These are phyloP conservation scores for Pleuronectes platessa DNA, from an alignment of 2,113 vertebrate genomes.

Conservation along the genomic window DNA sequence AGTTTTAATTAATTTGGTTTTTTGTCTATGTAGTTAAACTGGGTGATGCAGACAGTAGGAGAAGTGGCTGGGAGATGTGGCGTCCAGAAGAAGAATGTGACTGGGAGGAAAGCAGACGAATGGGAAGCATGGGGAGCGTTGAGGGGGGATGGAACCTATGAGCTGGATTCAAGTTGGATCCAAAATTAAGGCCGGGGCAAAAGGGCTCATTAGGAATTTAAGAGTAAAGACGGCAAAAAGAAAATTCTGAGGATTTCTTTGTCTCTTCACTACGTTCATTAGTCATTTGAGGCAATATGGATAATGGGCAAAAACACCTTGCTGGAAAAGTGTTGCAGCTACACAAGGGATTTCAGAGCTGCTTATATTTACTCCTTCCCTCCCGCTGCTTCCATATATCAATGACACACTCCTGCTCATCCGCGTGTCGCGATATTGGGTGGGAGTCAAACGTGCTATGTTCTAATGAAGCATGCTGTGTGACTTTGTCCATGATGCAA, in stretches of 20 bases:
- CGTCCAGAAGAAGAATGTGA: slow-evolving; percentile 23
- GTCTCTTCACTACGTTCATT: not conserved
- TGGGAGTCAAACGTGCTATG: slow-evolving; percentile 38
- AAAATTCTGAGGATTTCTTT: not conserved
- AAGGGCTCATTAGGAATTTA: not conserved
- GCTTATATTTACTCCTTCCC: slow-evolving; percentile 9
- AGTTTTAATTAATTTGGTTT: slow-evolving; percentile 66
- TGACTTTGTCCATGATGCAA: slow-evolving; percentile 40
- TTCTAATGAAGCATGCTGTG: slow-evolving; percentile 44
- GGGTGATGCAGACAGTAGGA: slow-evolving; percentile 1
- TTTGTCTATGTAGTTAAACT: slow-evolving; percentile 29
- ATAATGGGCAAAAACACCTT: slow-evolving; percentile 22
- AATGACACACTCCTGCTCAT: slow-evolving; percentile 17
- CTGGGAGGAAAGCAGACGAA: slow-evolving; percentile 15
- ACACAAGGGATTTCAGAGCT: slow-evolving; percentile 11
- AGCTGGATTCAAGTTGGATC: slow-evolving; percentile 14
- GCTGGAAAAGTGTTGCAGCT: not conserved
- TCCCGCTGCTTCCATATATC: slow-evolving; percentile 28
- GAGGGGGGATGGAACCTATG: slow-evolving; percentile 4
- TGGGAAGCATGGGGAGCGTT: not conserved
- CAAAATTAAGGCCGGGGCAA: not conserved
- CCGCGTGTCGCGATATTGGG: slow-evolving; percentile 2
- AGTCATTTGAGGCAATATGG: not conserved
- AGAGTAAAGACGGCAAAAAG: not conserved
- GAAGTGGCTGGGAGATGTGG: slow-evolving; percentile 5